A percentile compares a stretch with the other conserved stretches of the same genome.
Conservation (phyloP, 1,140 invertebrate genomes). For the Lepidurus apus region DNA sequence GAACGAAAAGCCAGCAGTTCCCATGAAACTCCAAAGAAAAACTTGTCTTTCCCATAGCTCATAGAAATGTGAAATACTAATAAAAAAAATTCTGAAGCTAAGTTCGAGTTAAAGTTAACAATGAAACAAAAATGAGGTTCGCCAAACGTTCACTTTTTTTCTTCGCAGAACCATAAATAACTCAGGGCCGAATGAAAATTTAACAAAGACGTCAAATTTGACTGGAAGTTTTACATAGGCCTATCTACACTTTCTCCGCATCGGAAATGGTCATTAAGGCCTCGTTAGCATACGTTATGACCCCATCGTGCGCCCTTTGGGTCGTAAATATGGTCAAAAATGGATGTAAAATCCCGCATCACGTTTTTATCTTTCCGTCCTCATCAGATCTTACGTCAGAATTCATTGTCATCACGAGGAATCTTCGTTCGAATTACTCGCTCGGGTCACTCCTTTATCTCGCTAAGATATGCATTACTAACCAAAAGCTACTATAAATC, state of each 20-base stretch:
- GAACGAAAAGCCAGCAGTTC: too few species aligned
- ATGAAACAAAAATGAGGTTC: too few species aligned
- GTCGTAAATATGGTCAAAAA: conserved; percentile 6
- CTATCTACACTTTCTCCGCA: neutral
- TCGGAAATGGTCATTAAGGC: neutral
- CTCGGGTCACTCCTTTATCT: neutral
- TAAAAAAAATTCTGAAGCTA: too few species aligned
- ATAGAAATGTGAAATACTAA: too few species aligned
- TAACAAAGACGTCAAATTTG: neutral
- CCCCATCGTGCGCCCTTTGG: neutral
- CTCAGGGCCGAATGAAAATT: too few species aligned
- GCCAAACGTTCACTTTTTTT: too few species aligned
- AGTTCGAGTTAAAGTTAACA: too few species aligned
- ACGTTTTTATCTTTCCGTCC: neutral
- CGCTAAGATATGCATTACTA: too few species aligned
- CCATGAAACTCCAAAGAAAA: too few species aligned
- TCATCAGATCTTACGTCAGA: conserved; percentile 6
- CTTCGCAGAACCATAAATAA: too few species aligned
- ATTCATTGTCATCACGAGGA: neutral
- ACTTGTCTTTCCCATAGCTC: too few species aligned
- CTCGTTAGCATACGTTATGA: neutral
- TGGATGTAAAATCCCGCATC: neutral
- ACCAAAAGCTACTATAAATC: neutral
- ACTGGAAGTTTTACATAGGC: neutral
- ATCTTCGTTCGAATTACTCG: neutral